Percentiles rank a stretch among this genome's conserved stretches.
phyloP scores from a whole-genome alignment of 1,140 invertebrate species.

The Drosophila athabasca region DNA sequence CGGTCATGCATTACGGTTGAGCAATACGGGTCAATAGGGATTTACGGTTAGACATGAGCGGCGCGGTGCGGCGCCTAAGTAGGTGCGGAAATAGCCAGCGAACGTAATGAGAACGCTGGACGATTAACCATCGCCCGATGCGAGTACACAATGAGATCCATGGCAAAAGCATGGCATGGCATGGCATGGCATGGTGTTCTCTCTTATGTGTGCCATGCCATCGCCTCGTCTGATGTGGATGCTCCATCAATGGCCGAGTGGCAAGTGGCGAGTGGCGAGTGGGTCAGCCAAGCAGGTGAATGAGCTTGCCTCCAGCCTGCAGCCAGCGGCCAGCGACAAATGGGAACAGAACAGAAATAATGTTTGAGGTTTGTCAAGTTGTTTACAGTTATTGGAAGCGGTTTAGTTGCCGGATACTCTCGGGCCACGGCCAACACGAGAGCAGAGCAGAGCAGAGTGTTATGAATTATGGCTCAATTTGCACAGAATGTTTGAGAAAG shows the following conservation, averaged over 20 bases:
- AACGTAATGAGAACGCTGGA: conserved; percentile 37
- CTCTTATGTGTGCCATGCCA: neutral
- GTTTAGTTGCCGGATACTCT: conserved; percentile 31
- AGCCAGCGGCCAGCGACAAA: conserved; percentile 4
- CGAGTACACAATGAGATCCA: no score
- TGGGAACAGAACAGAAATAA: conserved; percentile 28
- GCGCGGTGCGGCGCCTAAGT: conserved; percentile 22
- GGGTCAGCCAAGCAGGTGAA: conserved; percentile 32
- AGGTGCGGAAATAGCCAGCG: conserved; percentile 42
- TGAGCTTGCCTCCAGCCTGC: conserved; percentile 1
- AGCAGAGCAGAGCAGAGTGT: conserved; percentile 3
- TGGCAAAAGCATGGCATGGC: conserved; percentile 20
- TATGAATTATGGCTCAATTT: conserved; percentile 44
- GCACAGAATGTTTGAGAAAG: conserved; percentile 23
- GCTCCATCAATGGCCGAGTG: conserved; percentile 5
- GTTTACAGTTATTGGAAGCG: conserved; percentile 49
- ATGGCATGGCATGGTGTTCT: neutral
- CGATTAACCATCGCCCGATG: conserved; percentile 30
- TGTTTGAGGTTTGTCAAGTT: conserved; percentile 26
- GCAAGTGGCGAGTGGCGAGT: conserved; percentile 5
- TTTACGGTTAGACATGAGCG: conserved; percentile 41
- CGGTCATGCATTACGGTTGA: conserved; percentile 39
- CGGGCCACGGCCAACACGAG: neutral
- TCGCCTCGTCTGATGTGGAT: conserved; percentile 9
- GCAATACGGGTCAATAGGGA: conserved; percentile 49